These are phyloP conservation scores for Notolabrus celidotus DNA, from an alignment of 2,797 vertebrate genomes.

Conservation along the genomic window DNA sequence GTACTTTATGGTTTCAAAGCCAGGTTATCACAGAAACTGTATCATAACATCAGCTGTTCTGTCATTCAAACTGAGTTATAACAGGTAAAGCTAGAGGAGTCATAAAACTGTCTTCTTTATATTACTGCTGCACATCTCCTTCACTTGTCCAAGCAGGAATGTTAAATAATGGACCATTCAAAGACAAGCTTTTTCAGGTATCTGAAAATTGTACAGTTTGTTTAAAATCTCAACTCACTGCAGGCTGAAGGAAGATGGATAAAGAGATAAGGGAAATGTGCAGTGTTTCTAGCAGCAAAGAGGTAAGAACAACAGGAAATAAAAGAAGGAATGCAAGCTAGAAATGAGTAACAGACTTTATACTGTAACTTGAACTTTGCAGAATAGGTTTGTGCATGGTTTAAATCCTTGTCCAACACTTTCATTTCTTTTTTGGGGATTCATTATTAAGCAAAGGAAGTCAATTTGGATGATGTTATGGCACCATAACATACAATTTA, in stretches of 20 bases:
- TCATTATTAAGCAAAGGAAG: no score
- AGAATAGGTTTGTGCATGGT: not conserved
- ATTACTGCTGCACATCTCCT: not conserved
- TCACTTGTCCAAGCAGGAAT: not conserved
- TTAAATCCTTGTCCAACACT: no score
- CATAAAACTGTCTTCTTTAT: conserved; percentile 23
- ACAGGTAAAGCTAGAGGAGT: conserved; percentile 10
- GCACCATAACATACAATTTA: no score
- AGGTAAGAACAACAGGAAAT: not conserved
- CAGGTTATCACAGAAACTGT: conserved; percentile 4
- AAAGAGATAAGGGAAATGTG: not conserved
- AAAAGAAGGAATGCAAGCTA: not conserved
- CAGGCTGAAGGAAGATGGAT: conserved; percentile 4
- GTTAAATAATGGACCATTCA: conserved; percentile 4
- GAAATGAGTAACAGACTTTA: not conserved
- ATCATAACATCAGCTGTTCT: not conserved
- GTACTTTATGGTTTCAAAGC: not conserved
- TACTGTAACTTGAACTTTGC: no score
- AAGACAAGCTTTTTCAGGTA: conserved; percentile 1
- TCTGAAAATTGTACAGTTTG: not conserved
- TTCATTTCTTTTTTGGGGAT: no score
- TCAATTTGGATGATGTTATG: no score
- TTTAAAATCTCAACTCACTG: not conserved
- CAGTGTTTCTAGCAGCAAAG: not conserved
- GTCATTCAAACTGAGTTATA: conserved; percentile 14